These are phyloP conservation scores for Eleutherodactylus coqui DNA, from an alignment of 2,797 vertebrate genomes.

Conservation along the genomic window DNA sequence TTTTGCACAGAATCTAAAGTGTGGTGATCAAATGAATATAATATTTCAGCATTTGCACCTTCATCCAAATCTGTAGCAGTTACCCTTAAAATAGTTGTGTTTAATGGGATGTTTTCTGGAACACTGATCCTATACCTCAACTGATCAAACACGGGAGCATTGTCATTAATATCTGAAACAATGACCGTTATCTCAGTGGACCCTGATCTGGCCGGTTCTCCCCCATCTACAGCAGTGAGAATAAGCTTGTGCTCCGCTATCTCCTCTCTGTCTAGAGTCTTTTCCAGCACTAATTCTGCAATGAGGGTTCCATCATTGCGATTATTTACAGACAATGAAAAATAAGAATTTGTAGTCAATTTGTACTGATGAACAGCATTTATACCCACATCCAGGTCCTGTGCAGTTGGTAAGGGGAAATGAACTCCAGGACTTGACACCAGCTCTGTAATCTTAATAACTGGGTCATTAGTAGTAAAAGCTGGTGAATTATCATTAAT, in stretches of 20 bases:
- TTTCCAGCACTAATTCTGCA: conserved; percentile 37
- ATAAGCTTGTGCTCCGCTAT: conserved; percentile 33
- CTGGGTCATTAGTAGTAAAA: conserved; percentile 60
- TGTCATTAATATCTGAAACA: conserved; percentile 62
- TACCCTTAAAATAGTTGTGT: background rate
- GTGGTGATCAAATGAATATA: conserved; percentile 22
- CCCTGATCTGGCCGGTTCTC: conserved; percentile 46
- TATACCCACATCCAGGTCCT: conserved; percentile 67
- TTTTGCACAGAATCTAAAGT: conserved; percentile 1
- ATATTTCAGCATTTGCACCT: conserved; percentile 28
- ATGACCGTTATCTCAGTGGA: conserved; percentile 58
- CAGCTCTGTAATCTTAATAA: conserved; percentile 63
- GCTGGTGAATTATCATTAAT: conserved; percentile 52
- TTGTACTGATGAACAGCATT: conserved; percentile 71
- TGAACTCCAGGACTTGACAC: conserved; percentile 72
- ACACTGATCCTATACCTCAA: conserved; percentile 23
- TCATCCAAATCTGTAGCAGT: conserved; percentile 57
- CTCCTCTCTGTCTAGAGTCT: conserved; percentile 42
- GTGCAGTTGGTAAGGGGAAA: conserved; percentile 69
- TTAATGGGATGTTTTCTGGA: conserved; percentile 31
- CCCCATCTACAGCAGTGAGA: conserved; percentile 50
- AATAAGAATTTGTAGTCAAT: conserved; percentile 68
- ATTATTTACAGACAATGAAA: conserved; percentile 67
- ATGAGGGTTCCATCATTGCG: conserved; percentile 40
- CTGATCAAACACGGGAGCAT: conserved; percentile 48